Conservation (phyloP, 2,113 vertebrate species). For the Trachemys scripta region DNA sequence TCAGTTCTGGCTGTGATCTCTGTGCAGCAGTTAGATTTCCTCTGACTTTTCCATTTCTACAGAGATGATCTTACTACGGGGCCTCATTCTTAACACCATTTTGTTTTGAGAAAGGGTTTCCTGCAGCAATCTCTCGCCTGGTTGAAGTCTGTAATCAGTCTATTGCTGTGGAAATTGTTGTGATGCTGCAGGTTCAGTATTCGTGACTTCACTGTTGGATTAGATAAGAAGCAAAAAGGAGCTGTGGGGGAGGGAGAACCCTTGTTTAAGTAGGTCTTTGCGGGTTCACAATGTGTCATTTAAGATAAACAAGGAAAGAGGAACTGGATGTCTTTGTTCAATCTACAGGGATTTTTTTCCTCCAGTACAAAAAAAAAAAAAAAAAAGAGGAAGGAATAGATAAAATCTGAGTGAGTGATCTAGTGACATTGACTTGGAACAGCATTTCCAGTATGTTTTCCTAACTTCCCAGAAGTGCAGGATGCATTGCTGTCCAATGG, state of each 20-base stretch:
- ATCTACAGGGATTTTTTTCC: constrained; percentile 9
- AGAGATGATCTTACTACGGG: background rate
- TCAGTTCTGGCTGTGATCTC: background rate
- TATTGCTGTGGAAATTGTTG: constrained; percentile 44
- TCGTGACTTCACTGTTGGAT: constrained; percentile 3
- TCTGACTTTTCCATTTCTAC: background rate
- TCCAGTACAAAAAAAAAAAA: background rate
- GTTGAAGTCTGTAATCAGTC: constrained; percentile 38
- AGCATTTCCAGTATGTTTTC: background rate
- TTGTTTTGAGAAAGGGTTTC: background rate
- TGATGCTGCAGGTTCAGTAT: constrained; percentile 22
- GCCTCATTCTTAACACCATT: background rate
- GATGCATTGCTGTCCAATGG: background rate
- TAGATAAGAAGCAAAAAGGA: constrained; percentile 43
- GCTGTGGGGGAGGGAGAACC: background rate
- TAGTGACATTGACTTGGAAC: background rate
- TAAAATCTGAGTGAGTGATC: background rate
- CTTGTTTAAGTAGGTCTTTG: constrained; percentile 41
- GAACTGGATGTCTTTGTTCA: background rate
- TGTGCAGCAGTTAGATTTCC: background rate
- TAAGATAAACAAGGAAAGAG: constrained; percentile 22
- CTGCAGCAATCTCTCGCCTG: background rate
- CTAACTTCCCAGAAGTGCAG: background rate
- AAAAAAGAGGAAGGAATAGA: background rate
- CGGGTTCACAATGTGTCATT: constrained; percentile 2